Evolutionary conservation across 92 coral and sea anemone genomes (phyloP), one percentile per base, ranked within the genome.

Genomic region (Zoanthus sansibaricus): DNA sequence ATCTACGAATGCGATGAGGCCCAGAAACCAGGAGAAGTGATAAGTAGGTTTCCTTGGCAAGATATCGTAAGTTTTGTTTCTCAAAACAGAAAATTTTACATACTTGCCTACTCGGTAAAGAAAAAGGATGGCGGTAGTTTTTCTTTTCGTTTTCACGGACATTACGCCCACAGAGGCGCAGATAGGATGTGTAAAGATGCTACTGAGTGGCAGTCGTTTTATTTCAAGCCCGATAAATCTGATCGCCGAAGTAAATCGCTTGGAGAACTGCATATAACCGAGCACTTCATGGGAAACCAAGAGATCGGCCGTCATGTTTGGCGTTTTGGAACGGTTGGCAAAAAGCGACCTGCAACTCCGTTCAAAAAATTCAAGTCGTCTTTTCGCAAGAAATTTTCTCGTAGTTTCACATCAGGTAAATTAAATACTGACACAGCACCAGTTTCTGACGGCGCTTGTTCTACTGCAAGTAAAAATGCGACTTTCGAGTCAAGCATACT

Each of bases 121-220:
- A 95, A 80, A 61, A 91, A 89, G 76, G 96, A 95, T 55, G 94
- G 98, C 49, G 94, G 98, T 0, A 89, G 93, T 20, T 89, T 75
- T 87, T 91, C 93, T 6, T 95, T 88, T 82, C 90, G 98, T 37
- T 95, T 95, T 86, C 98, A 93, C 25, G 98, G 98, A n/a, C 98
- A 93, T 52, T 92, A 92, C 68, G 98, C 98, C 20, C 95, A 93
- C 88, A 91, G 91, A 78, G 98, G 96, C n/a, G 98, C 98, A 31
- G 83, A 87, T 15, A 94, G 99, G 68, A 85, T 91, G 30, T 90
- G 93, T 47, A 77, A 89, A 44, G 94, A 89, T 68, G 91, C 94
- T 21, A 64, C 92, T 3, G 87, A 82, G 68, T 90, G 92, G 75
- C 92, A 95, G 67, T 90, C 78, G 14, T 89, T 93, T 79, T 91